Conservation (phyloP, 2,797 vertebrate genomes). For the Carcharodon carcharias region DNA sequence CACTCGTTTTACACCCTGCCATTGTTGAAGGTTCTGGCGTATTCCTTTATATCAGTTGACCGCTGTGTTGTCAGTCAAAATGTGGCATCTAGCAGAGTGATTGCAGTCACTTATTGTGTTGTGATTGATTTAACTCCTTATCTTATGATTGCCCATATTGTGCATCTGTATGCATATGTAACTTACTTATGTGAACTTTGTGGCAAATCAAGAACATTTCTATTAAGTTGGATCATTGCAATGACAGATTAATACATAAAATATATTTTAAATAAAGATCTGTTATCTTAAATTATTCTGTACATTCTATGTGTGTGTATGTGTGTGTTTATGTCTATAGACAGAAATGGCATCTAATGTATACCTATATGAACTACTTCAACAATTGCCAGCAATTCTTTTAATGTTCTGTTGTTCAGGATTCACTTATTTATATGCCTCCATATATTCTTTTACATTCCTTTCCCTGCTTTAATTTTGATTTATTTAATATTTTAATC, state of each 20-base stretch:
- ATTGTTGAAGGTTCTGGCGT: background rate
- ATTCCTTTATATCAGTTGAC: background rate
- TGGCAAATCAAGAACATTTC: background rate
- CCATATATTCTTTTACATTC: background rate
- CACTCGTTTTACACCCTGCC: background rate
- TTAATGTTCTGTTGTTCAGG: background rate
- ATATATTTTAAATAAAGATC: background rate
- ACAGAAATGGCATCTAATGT: background rate
- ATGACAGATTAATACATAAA: background rate
- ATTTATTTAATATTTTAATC: background rate
- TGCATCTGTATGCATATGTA: background rate
- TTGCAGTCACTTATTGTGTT: background rate
- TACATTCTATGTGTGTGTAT: background rate
- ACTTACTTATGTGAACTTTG: background rate
- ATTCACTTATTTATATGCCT: background rate
- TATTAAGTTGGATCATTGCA: background rate
- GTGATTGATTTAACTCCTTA: background rate
- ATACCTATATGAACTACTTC: background rate
- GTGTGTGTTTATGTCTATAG: background rate
- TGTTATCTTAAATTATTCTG: background rate
- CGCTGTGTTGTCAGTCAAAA: background rate
- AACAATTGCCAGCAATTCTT: background rate
- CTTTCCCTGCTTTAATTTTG: background rate
- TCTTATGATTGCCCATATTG: background rate
- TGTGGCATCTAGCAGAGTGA: background rate